These are phyloP conservation scores for Xenus cinereus DNA, from an alignment of 2,113 vertebrate species.

Conservation along the genomic window DNA sequence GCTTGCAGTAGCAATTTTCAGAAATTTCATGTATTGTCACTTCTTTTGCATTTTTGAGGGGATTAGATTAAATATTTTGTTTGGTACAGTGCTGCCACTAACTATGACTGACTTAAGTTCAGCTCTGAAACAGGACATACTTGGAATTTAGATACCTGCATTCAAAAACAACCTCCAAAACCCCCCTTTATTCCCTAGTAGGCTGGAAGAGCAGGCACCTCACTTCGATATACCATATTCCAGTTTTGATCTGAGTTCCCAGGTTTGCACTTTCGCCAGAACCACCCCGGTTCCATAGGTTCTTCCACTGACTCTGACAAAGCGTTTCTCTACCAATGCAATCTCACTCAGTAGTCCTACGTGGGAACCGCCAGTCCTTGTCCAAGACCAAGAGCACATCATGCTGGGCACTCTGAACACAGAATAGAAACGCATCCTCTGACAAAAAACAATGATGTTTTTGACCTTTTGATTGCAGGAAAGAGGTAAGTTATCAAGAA, in stretches of 20 bases:
- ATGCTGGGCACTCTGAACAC: not conserved
- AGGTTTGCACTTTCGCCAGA: not conserved
- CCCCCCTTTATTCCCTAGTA: not conserved
- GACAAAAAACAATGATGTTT: conserved; percentile 47
- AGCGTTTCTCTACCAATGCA: not conserved
- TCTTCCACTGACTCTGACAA: not conserved
- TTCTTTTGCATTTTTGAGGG: not conserved
- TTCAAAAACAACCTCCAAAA: not conserved
- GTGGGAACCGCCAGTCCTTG: not conserved
- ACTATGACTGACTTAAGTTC: not conserved
- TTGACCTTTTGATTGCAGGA: conserved; percentile 75
- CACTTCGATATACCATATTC: not conserved
- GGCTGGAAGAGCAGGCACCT: not conserved
- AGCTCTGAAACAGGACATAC: not conserved
- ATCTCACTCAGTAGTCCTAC: not conserved
- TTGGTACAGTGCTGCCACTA: not conserved
- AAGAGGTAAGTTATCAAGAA: conserved; percentile 69
- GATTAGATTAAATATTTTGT: not conserved
- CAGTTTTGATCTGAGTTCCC: not conserved
- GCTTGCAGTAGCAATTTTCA: not conserved
- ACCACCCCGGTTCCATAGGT: not conserved
- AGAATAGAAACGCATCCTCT: not conserved
- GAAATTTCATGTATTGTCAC: not conserved
- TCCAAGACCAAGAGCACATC: not conserved
- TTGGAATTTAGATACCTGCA: not conserved